These are phyloP conservation scores for Cichlasoma orientale DNA, from an alignment of 2,797 vertebrate genomes.

Conservation along the genomic window DNA sequence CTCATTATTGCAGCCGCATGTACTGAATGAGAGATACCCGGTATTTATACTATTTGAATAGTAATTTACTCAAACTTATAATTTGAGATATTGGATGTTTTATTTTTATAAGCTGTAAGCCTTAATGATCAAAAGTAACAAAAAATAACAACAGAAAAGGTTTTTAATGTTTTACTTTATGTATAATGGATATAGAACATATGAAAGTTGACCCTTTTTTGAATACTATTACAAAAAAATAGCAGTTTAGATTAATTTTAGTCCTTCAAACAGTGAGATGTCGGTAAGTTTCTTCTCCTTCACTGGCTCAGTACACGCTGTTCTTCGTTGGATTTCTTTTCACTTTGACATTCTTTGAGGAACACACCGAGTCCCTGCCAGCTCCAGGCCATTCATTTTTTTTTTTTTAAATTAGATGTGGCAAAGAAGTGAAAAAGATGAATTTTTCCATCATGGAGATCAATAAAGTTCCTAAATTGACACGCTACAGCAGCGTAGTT, in stretches of 20 bases:
- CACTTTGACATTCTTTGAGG: not conserved
- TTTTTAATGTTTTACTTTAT: not conserved
- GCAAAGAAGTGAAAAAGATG: slow-evolving; percentile 9
- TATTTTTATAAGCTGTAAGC: not conserved
- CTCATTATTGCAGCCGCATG: not conserved
- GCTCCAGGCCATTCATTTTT: not conserved
- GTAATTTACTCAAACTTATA: not conserved
- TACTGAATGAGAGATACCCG: not conserved
- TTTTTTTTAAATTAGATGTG: slow-evolving; percentile 4
- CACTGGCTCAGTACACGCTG: not conserved
- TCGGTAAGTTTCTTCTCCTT: not conserved
- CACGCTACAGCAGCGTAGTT: slow-evolving; percentile 10
- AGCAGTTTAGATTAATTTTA: not conserved
- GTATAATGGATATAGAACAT: no score
- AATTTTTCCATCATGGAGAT: not conserved
- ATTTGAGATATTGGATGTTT: not conserved
- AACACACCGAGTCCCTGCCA: not conserved
- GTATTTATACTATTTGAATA: not conserved
- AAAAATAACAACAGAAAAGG: not conserved
- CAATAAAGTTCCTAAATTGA: slow-evolving; percentile 28
- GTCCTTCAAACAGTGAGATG: slow-evolving; percentile 2
- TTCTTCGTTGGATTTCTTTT: slow-evolving; percentile 8
- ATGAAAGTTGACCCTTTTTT: not conserved
- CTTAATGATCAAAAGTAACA: not conserved
- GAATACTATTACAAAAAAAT: not conserved